Evolutionary conservation across 2,888 invertebrate genomes (phyloP).

Genomic region (Diloba caeruleocephala): DNA sequence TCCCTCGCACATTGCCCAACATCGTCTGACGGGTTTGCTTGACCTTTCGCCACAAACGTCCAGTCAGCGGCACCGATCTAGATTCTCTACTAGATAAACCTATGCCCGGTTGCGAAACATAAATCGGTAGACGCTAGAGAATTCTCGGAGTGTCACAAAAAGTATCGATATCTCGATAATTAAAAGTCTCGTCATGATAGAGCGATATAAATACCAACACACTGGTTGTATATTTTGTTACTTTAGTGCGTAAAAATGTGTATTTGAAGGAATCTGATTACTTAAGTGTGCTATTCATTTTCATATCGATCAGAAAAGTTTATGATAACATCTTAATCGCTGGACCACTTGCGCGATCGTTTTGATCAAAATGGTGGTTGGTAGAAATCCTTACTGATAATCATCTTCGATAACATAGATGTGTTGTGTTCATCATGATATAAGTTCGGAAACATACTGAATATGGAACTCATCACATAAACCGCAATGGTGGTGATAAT

Average conservation of each 20-base stretch:
- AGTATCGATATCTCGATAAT: slow-evolving; percentile 42
- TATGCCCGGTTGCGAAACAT: slow-evolving; percentile 69
- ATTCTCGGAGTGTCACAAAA: slow-evolving; percentile 42
- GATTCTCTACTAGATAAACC: slow-evolving; percentile 74
- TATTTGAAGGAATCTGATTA: slow-evolving; percentile 2
- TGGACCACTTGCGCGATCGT: no score
- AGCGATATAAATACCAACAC: slow-evolving; percentile 43
- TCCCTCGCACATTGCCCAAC: slow-evolving; percentile 60
- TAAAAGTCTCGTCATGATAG: slow-evolving; percentile 40
- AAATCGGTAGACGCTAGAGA: slow-evolving; percentile 48
- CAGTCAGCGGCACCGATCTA: slow-evolving; percentile 76
- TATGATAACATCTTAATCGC: no score
- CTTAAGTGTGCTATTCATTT: no score
- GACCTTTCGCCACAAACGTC: slow-evolving; percentile 84
- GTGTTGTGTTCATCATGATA: no score
- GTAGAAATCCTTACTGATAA: no score
- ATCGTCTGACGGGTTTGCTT: slow-evolving; percentile 67
- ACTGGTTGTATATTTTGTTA: slow-evolving; percentile 23
- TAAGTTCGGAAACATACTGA: no score
- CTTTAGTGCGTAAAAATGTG: slow-evolving; percentile 7
- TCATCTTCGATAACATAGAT: no score
- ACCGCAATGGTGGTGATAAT: no score
- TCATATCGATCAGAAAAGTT: background rate
- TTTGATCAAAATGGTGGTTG: background rate
- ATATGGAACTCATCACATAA: no score